A percentile compares a stretch with the other conserved stretches of the same genome.
Evolutionary conservation across 2,113 vertebrate species (phyloP).

Genomic region (Amphiprion ocellaris): DNA sequence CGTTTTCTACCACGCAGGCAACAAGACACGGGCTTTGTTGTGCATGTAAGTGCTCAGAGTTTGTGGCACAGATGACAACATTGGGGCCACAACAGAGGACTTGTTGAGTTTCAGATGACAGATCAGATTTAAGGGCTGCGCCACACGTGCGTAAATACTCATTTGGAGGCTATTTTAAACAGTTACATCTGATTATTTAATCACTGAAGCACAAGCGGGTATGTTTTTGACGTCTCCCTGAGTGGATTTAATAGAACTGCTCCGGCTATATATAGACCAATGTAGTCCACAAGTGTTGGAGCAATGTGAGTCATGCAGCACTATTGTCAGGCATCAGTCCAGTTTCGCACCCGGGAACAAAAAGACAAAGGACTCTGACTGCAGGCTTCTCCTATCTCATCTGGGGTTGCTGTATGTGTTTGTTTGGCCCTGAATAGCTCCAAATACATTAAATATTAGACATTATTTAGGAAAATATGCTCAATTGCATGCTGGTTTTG

Average conservation of each 20-base stretch:
- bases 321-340: conserved; percentile 40
- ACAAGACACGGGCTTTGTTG: neutral
- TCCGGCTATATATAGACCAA: conserved; percentile 50
- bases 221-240: neutral
- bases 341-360: conserved; percentile 34
- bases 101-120: neutral
- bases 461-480: neutral
- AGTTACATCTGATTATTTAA: neutral
- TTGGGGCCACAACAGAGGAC: neutral
- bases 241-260: conserved; percentile 20
- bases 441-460: no score
- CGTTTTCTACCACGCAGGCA: conserved; percentile 5
- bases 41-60: neutral
- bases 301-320: conserved; percentile 46
- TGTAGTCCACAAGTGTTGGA: conserved; percentile 33
- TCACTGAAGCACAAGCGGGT: neutral
- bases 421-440: conserved; percentile 57
- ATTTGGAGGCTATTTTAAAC: neutral
- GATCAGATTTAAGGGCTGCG: neutral
- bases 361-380: conserved; percentile 40
- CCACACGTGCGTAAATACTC: neutral
- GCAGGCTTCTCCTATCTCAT: conserved; percentile 44
- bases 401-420: conserved; percentile 87
- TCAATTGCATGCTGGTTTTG: neutral
- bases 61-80: neutral